Conservation (phyloP, 2,113 vertebrate genomes). For the Sander vitreus region DNA sequence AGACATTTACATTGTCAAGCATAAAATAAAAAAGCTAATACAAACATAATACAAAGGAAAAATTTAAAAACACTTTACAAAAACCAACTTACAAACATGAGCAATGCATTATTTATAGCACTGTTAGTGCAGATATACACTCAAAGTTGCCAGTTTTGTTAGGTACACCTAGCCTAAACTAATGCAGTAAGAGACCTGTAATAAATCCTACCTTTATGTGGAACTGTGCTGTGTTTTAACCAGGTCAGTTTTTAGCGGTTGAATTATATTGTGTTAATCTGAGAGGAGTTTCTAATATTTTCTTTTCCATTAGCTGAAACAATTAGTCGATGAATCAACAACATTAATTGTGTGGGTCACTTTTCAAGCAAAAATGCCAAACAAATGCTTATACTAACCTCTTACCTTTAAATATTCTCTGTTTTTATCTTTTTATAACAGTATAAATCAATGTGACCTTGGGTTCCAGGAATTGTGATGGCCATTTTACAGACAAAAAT, state of each 20-base stretch:
- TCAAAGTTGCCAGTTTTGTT: slow-evolving; percentile 14
- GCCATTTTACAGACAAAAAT: neutral
- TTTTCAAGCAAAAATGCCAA: neutral
- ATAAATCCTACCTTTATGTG: no score
- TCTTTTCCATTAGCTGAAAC: neutral
- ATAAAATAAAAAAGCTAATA: neutral
- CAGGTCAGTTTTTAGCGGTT: neutral
- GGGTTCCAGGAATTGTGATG: neutral
- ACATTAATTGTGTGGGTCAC: neutral
- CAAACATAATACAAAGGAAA: neutral
- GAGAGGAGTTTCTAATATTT: neutral
- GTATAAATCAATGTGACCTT: no score
- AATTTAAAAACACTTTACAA: neutral
- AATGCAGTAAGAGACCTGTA: neutral
- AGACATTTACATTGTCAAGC: slow-evolving; percentile 25
- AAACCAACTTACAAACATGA: neutral
- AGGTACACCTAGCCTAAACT: neutral
- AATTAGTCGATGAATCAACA: neutral
- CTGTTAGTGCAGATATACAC: slow-evolving; percentile 5
- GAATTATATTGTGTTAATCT: neutral
- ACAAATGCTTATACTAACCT: neutral
- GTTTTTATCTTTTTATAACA: neutral
- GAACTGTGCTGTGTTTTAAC: neutral
- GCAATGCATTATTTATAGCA: neutral
- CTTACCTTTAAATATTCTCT: neutral